Evolutionary conservation across 2,888 invertebrate genomes (phyloP).

Genomic region (Globia sparganii): DNA sequence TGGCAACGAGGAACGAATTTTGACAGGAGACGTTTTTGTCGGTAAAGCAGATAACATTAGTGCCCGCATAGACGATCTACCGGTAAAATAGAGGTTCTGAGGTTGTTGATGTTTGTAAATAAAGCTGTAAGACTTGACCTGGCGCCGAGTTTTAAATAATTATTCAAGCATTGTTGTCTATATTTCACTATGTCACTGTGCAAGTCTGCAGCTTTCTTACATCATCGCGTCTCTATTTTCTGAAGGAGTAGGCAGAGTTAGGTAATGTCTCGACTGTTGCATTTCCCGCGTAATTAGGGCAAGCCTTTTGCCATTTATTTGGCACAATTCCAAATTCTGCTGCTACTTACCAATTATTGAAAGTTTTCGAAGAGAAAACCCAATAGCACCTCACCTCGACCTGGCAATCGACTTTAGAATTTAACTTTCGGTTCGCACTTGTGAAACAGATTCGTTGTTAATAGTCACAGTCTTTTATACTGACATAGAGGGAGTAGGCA

Average conservation of each 20-base stretch:
- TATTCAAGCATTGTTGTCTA: background rate
- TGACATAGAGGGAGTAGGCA: background rate
- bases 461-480: background rate
- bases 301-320: slow-evolving; percentile 31
- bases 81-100: slow-evolving; percentile 23
- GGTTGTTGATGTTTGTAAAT: slow-evolving; percentile 57
- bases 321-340: slow-evolving; percentile 39
- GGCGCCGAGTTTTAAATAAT: slow-evolving; percentile 21
- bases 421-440: background rate
- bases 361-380: slow-evolving; percentile 30
- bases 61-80: slow-evolving; percentile 27
- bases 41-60: slow-evolving; percentile 60
- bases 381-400: slow-evolving; percentile 4
- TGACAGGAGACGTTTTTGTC: slow-evolving; percentile 62
- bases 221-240: slow-evolving; percentile 5
- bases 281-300: slow-evolving; percentile 25
- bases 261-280: slow-evolving; percentile 17
- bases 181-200: background rate
- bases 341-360: slow-evolving; percentile 25
- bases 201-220: background rate
- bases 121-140: slow-evolving; percentile 18
- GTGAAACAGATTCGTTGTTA: background rate
- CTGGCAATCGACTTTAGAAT: slow-evolving; percentile 15
- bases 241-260: slow-evolving; percentile 5
- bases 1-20: slow-evolving; percentile 56